Conservation (phyloP, 1,140 invertebrate species). For the Solenopsis invicta region DNA sequence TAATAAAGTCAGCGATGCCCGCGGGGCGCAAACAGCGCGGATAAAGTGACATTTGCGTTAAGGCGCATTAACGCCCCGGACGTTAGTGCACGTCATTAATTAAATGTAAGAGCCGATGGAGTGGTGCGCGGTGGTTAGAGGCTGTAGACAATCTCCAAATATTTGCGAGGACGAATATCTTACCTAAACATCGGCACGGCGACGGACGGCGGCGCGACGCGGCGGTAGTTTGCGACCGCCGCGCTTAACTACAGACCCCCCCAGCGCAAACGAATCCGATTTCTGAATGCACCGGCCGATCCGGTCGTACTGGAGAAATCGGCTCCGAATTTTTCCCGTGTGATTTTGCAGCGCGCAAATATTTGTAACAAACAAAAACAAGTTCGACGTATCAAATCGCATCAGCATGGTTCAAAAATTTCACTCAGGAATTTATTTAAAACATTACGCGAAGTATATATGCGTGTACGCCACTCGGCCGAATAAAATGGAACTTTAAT, state of each 20-base stretch:
- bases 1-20: slow-evolving; percentile 50
- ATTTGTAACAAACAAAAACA: slow-evolving; percentile 63
- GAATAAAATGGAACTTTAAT: slow-evolving; percentile 37
- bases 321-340: slow-evolving; percentile 39
- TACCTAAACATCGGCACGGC: slow-evolving; percentile 86
- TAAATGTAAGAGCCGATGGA: slow-evolving; percentile 85
- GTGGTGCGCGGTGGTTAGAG: slow-evolving; percentile 82
- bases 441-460: slow-evolving; percentile 49
- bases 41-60: slow-evolving; percentile 63
- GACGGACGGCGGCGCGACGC: slow-evolving; percentile 51
- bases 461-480: slow-evolving; percentile 2
- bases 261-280: slow-evolving; percentile 25
- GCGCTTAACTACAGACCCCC: slow-evolving; percentile 31
- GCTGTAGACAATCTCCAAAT: slow-evolving; percentile 87
- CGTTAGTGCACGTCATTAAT: slow-evolving; percentile 82
- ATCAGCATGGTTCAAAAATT: slow-evolving; percentile 57
- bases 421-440: slow-evolving; percentile 54
- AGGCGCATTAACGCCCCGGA: slow-evolving; percentile 71
- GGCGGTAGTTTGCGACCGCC: slow-evolving; percentile 77
- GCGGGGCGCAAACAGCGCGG: slow-evolving; percentile 40
- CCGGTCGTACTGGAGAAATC: slow-evolving; percentile 31
- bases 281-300: slow-evolving; percentile 30
- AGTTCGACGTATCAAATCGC: slow-evolving; percentile 59
- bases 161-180: slow-evolving; percentile 87
- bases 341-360: slow-evolving; percentile 61